These are phyloP conservation scores for Eurosta solidaginis DNA, from an alignment of 1,140 invertebrate species.

Conservation along the genomic window DNA sequence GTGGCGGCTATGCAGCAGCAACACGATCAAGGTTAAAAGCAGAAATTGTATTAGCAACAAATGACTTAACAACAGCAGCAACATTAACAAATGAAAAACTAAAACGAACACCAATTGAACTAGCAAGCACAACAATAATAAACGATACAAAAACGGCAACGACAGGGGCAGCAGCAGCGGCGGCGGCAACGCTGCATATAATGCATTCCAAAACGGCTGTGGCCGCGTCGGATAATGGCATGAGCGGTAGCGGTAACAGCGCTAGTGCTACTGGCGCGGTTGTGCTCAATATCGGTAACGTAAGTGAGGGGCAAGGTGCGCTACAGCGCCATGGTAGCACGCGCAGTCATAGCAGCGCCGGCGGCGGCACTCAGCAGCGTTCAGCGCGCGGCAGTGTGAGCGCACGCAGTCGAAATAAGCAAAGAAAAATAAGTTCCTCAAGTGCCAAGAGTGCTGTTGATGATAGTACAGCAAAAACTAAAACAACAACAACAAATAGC, in stretches of 20 bases:
- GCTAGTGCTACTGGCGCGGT: slow-evolving; percentile 16
- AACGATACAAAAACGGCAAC: background rate
- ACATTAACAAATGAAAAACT: slow-evolving; percentile 23
- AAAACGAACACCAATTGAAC: background rate
- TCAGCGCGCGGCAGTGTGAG: background rate
- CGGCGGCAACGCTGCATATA: slow-evolving; percentile 32
- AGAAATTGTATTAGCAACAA: slow-evolving; percentile 27
- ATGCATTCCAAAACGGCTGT: slow-evolving; percentile 36
- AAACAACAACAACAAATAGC: background rate
- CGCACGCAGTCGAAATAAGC: slow-evolving; percentile 9
- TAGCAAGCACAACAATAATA: background rate
- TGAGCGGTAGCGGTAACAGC: background rate
- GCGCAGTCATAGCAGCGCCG: slow-evolving; percentile 18
- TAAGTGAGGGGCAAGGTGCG: background rate
- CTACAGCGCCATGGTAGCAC: background rate
- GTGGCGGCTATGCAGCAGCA: slow-evolving; percentile 40
- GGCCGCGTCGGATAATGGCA: background rate
- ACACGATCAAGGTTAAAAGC: slow-evolving; percentile 3
- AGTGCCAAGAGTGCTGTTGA: slow-evolving; percentile 39
- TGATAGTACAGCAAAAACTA: background rate
- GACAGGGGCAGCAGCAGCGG: slow-evolving; percentile 32
- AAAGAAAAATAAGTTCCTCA: slow-evolving; percentile 52
- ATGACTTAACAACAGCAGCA: background rate
- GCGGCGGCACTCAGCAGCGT: background rate
- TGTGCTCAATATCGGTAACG: slow-evolving; percentile 5